Evolutionary conservation across 1,140 invertebrate species (phyloP).

Genomic region (Euura lappo): DNA sequence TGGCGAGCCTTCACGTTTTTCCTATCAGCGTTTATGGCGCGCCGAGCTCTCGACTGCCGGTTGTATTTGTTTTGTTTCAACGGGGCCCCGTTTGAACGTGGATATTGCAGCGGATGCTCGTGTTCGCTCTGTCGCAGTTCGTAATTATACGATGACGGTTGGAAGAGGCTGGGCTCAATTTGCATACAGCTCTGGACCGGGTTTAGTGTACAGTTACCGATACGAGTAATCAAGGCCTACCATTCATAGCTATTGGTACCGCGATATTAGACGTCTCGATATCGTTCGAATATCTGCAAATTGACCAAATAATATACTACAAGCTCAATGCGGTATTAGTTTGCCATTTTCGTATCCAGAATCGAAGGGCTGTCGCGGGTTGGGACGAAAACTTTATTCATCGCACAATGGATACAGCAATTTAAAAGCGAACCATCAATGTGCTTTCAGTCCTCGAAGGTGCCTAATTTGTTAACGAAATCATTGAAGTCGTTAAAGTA

Average conservation of each 20-base stretch:
- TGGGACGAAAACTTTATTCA: neutral
- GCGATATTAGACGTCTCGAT: too few relatives aligned
- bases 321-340: too few relatives aligned
- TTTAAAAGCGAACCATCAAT: neutral
- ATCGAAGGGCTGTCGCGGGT: too few relatives aligned
- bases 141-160: neutral
- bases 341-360: too few relatives aligned
- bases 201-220: neutral
- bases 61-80: neutral
- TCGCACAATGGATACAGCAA: neutral
- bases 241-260: too few relatives aligned
- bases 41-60: neutral
- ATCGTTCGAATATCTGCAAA: too few relatives aligned
- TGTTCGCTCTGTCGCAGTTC: neutral
- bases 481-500: too few relatives aligned
- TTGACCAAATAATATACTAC: too few relatives aligned
- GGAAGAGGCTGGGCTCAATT: neutral
- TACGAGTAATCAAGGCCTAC: neutral
- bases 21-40: conserved; percentile 5
- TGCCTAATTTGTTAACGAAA: too few relatives aligned
- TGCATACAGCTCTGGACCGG: conserved; percentile 2
- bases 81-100: neutral
- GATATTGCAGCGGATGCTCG: neutral
- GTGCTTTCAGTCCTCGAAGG: too few relatives aligned
- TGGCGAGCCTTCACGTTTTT: neutral